Evolutionary conservation across 2,113 vertebrate genomes (phyloP).

Genomic region (Porphyrio hochstetteri): DNA sequence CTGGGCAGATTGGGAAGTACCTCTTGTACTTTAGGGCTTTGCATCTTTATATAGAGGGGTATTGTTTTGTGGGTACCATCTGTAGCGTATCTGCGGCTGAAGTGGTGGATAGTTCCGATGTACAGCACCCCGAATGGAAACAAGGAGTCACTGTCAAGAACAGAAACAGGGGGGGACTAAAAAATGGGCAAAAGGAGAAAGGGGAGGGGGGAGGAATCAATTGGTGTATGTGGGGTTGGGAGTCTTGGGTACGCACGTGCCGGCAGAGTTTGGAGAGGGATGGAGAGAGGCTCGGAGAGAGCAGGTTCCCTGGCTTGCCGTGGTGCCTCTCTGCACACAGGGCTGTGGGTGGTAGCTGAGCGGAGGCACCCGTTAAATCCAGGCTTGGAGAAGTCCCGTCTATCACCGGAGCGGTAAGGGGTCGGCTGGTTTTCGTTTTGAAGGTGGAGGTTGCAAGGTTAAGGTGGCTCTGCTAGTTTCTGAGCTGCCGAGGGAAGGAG

Average conservation of each 20-base stretch:
- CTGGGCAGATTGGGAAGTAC: slow-evolving; percentile 35
- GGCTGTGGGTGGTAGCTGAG: background rate
- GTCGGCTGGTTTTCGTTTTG: background rate
- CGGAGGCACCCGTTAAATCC: background rate
- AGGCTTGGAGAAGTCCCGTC: background rate
- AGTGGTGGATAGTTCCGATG: background rate
- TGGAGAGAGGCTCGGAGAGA: background rate
- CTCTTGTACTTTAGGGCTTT: background rate
- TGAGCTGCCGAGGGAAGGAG: slow-evolving; percentile 32
- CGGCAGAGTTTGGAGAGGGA: background rate
- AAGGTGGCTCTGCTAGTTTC: slow-evolving; percentile 18
- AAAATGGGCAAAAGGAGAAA: background rate
- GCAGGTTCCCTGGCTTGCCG: background rate
- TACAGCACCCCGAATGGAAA: background rate
- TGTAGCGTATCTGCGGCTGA: fast-evolving
- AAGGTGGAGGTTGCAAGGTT: background rate
- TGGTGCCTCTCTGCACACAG: fast-evolving
- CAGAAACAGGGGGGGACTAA: background rate
- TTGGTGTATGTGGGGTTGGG: fast-evolving
- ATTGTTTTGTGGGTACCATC: background rate
- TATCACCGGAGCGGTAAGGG: background rate
- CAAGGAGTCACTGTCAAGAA: background rate
- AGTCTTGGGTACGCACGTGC: fast-evolving
- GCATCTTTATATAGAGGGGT: background rate
- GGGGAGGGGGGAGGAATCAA: no score